A percentile compares a stretch with the other conserved stretches of the same genome.
phyloP scores from a whole-genome alignment of 2,888 invertebrate species.

The Glaucopsyche alexis region DNA sequence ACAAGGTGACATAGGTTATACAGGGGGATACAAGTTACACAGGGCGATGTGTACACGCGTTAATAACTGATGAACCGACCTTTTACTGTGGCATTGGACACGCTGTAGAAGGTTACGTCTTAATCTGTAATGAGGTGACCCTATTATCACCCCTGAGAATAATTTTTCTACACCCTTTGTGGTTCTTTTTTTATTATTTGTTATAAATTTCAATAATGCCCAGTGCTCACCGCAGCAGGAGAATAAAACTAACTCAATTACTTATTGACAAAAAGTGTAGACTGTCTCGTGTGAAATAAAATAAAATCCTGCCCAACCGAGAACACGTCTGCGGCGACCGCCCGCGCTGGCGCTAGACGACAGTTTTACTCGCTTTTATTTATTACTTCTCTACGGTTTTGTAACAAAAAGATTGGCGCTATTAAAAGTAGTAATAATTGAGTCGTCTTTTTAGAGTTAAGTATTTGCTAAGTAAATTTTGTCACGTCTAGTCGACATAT shows the following conservation, averaged over 20 bases:
- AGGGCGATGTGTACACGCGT: background rate
- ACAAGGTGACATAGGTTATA: background rate
- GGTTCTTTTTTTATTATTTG: too few species aligned
- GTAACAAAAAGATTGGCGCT: background rate
- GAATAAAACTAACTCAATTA: too few species aligned
- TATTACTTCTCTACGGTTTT: background rate
- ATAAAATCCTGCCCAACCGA: background rate
- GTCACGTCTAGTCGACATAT: background rate
- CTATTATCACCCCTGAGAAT: background rate
- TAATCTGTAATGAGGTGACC: slow-evolving; percentile 5
- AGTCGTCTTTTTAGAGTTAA: background rate
- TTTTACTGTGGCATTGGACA: background rate
- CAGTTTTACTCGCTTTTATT: background rate
- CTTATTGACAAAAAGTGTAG: background rate
- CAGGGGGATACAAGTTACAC: background rate
- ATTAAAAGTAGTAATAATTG: background rate
- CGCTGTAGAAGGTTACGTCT: background rate
- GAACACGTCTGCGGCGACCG: background rate
- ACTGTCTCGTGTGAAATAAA: slow-evolving; percentile 3
- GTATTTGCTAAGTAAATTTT: too few species aligned
- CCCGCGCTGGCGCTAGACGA: background rate
- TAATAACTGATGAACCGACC: slow-evolving; percentile 9
- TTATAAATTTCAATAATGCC: too few species aligned
- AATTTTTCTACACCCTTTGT: background rate
- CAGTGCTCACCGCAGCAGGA: too few species aligned